Base-by-base conservation (phyloP, 2,888 invertebrate genomes). In the Pachymerium ferrugineum region DNA sequence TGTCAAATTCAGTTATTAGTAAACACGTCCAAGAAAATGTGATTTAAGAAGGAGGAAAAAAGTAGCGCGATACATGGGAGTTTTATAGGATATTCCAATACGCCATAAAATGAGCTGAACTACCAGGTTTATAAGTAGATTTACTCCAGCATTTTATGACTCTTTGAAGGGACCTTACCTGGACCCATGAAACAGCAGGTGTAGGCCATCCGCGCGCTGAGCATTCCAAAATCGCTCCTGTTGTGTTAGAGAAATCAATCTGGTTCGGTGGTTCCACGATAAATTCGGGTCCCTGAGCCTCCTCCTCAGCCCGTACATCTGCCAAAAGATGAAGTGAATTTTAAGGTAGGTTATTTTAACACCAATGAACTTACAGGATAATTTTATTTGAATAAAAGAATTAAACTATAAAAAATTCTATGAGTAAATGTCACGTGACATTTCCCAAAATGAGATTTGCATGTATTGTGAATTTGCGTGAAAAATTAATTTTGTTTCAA, bases 181-280 rank as follows among this genome's bases (percentile, higher is more conserved):
- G 71, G 28, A 71, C 71, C 71, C 71, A 71, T 28, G 71, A 71
- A 38, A 71, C 71, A 6, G 71, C 35, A 22, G 71, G 71, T 28
- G 42, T 29, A 71, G 71, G 71, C 35, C 28, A 38, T 38, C 71
- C 71, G 28, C 38, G 31, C 10, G 71, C 71, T 19, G 71, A 33
- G 22, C 71, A 71, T 38, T 71, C 71, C 22, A 71, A 35, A 28
- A 71, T 71, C 33, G 71, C 71, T 28, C 71, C 71, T 38, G 71
- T 71, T 28, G 71, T 33, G 38, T 71, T 71, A 28, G 71, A 71
- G 35, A 38, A 71, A 38, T 71, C 71, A 28, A 71, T 71, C 35
- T 71, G 71, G 38, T 38, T 71, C 28, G 71, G 71, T 6, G 71
- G 71, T 28, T 71, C 71, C 71, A 38, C 42, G 12, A 38, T 33